Conservation (phyloP, 1,140 invertebrate species). For the Zaprionus inermis region DNA sequence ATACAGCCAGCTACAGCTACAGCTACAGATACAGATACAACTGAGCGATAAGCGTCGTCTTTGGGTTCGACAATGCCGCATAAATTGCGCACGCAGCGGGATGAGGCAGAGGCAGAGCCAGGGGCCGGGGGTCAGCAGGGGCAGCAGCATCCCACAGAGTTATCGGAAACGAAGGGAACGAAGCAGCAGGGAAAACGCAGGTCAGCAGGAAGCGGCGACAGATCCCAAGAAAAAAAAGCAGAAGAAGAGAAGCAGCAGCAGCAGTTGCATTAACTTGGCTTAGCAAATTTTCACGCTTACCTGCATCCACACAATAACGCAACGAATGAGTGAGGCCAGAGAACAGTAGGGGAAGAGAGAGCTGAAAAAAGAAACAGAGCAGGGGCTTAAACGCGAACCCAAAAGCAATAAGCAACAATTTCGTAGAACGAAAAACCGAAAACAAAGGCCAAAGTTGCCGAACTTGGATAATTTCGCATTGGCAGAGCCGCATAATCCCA, state of each 20-base stretch:
- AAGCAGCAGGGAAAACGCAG: constrained; percentile 48
- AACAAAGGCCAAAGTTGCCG: constrained; percentile 53
- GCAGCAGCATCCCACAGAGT: constrained; percentile 20
- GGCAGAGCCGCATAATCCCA: constrained; percentile 73
- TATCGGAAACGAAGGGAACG: constrained; percentile 18
- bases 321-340: background rate
- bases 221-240: background rate
- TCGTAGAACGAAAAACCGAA: constrained; percentile 46
- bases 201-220: constrained; percentile 40
- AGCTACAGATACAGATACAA: constrained; percentile 33
- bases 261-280: constrained; percentile 77
- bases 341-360: background rate
- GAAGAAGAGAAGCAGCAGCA: background rate
- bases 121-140: constrained; percentile 15
- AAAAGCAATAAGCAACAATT: constrained; percentile 78
- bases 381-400: constrained; percentile 25
- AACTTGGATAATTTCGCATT: constrained; percentile 82
- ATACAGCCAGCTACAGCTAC: constrained; percentile 10
- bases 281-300: constrained; percentile 79
- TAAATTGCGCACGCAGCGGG: constrained; percentile 49
- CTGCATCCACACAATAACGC: constrained; percentile 63
- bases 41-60: constrained; percentile 33
- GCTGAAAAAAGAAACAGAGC: constrained; percentile 6
- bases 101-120: background rate
- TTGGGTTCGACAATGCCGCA: constrained; percentile 37